Evolutionary conservation across 2,797 vertebrate genomes (phyloP).

Genomic region (Sorex maritimensis): DNA sequence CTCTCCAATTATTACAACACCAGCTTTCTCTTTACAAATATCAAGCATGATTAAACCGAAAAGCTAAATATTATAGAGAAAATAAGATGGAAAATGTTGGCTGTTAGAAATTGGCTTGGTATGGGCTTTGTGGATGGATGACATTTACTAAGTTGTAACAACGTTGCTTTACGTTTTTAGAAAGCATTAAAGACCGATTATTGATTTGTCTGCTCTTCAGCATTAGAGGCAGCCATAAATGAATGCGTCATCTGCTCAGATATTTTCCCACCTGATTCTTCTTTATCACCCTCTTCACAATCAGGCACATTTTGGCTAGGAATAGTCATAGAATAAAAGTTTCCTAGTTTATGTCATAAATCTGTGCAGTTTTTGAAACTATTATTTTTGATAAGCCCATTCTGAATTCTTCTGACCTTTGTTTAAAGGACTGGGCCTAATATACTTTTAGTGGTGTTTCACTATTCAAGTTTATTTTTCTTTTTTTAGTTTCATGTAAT

Average conservation of each 20-base stretch:
- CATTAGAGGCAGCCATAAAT: conserved; percentile 39
- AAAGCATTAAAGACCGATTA: conserved; percentile 66
- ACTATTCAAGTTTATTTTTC: too few species aligned
- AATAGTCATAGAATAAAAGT: conserved; percentile 37
- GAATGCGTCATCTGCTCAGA: conserved; percentile 72
- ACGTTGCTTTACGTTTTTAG: conserved; percentile 70
- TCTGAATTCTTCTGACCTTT: conserved; percentile 61
- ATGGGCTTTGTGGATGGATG: conserved; percentile 68
- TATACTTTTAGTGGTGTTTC: neutral
- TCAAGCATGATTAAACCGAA: conserved; percentile 81
- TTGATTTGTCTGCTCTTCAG: conserved; percentile 64
- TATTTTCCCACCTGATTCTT: conserved; percentile 73
- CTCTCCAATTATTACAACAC: conserved; percentile 77
- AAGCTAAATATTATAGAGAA: conserved; percentile 83
- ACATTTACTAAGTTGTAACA: conserved; percentile 77
- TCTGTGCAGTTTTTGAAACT: conserved; percentile 1
- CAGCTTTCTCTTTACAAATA: conserved; percentile 83
- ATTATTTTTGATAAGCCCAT: conserved; percentile 35
- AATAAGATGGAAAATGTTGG: conserved; percentile 82
- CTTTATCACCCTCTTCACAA: conserved; percentile 65
- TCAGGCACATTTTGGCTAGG: conserved; percentile 53
- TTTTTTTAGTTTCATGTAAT: conserved; percentile 65
- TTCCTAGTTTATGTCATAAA: neutral
- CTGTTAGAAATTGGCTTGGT: conserved; percentile 75
- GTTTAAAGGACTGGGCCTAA: conserved; percentile 52